A percentile compares a stretch with the other conserved stretches of the same genome.
phyloP scores from a whole-genome alignment of 2,888 invertebrate genomes.

The Philopedon plagiatum region DNA sequence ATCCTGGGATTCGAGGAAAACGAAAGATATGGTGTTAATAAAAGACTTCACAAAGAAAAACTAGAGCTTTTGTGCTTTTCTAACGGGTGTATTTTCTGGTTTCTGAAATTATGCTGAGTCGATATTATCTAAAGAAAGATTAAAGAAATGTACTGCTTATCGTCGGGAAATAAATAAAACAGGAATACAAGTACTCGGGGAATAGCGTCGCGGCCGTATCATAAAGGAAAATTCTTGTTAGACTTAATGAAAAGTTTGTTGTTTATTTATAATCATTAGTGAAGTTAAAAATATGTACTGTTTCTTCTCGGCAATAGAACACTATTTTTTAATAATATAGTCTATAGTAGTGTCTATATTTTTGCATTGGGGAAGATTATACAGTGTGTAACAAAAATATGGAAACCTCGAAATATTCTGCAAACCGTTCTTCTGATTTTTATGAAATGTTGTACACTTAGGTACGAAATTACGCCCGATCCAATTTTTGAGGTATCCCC shows the following conservation, averaged over 20 bases:
- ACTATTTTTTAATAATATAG: too few relatives aligned
- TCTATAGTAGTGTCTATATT: too few relatives aligned
- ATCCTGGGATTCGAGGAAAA: slow-evolving; percentile 34
- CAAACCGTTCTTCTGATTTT: too few relatives aligned
- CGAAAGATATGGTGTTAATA: slow-evolving; percentile 47
- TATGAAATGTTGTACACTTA: too few relatives aligned
- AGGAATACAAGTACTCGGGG: background rate
- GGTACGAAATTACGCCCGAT: too few relatives aligned
- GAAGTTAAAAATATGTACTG: background rate
- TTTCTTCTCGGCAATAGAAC: too few relatives aligned
- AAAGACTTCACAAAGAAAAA: slow-evolving; percentile 45
- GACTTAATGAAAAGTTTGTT: background rate
- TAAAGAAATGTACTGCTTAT: slow-evolving; percentile 35
- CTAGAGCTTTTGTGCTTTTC: slow-evolving; percentile 35
- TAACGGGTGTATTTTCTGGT: slow-evolving; percentile 30
- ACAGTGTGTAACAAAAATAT: too few relatives aligned
- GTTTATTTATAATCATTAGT: background rate
- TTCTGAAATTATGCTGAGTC: slow-evolving; percentile 39
- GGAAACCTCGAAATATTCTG: too few relatives aligned
- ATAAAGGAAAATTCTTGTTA: background rate
- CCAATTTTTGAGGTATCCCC: too few relatives aligned
- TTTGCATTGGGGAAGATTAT: too few relatives aligned
- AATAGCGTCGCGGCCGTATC: background rate
- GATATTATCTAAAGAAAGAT: slow-evolving; percentile 35
- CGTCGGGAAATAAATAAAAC: slow-evolving; percentile 20